A percentile compares a stretch with the other conserved stretches of the same genome.
These are phyloP conservation scores for Anthoscopus minutus DNA, from an alignment of 2,113 vertebrate species.

Conservation along the genomic window DNA sequence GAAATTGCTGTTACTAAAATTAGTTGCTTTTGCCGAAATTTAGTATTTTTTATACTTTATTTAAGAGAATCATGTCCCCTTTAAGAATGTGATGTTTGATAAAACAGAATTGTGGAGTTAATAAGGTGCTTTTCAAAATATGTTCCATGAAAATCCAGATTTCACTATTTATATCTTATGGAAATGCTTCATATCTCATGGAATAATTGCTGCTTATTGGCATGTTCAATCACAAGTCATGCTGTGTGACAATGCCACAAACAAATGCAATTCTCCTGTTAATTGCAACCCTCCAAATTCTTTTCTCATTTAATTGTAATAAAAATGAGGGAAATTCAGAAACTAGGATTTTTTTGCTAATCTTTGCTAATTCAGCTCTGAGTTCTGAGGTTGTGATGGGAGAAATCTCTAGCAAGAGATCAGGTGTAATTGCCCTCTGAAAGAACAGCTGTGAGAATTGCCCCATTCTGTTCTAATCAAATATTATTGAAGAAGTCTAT, in stretches of 20 bases:
- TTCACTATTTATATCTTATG: neutral
- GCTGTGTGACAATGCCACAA: neutral
- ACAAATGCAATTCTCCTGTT: neutral
- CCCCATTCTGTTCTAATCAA: neutral
- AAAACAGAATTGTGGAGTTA: neutral
- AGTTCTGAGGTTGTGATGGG: neutral
- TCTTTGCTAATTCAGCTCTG: neutral
- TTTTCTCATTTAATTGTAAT: neutral
- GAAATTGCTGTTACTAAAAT: neutral
- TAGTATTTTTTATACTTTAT: neutral
- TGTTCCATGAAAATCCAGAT: neutral
- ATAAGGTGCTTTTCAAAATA: neutral
- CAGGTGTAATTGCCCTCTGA: neutral
- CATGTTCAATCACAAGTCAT: neutral
- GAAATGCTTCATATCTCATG: neutral
- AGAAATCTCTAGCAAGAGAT: neutral
- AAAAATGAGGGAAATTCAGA: neutral
- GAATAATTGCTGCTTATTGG: neutral
- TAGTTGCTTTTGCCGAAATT: neutral
- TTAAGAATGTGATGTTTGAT: neutral
- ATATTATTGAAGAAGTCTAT: neutral
- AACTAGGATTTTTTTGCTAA: neutral
- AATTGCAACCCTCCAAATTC: neutral
- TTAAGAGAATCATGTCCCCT: neutral
- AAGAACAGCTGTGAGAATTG: neutral